Evolutionary conservation across 2,797 vertebrate species (phyloP).

Genomic region (Dipus sagitta): DNA sequence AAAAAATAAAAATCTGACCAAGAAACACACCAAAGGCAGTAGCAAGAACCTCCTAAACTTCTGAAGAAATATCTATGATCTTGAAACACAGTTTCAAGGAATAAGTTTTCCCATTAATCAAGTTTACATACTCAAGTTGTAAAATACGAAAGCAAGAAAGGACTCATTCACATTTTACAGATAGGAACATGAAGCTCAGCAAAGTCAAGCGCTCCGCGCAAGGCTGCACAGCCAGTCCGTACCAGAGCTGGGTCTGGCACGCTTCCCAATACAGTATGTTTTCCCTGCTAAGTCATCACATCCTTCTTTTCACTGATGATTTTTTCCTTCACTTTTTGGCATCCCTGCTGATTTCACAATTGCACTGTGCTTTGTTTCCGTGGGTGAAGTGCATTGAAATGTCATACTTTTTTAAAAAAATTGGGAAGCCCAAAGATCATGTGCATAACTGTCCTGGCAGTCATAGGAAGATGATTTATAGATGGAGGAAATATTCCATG

Average conservation of each 20-base stretch:
- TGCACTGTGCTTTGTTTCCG: slow-evolving; percentile 62
- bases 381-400: slow-evolving; percentile 63
- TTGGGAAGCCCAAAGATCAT: slow-evolving; percentile 85
- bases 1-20: slow-evolving; percentile 39
- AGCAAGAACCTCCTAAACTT: not conserved
- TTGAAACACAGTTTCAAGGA: slow-evolving; percentile 55
- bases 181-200: slow-evolving; percentile 6
- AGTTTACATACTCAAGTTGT: slow-evolving; percentile 24
- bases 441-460: slow-evolving; percentile 83
- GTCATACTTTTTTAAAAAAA: slow-evolving; percentile 70
- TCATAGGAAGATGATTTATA: slow-evolving; percentile 82
- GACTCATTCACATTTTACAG: not conserved
- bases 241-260: fast-evolving
- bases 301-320: slow-evolving; percentile 60
- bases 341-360: slow-evolving; percentile 55
- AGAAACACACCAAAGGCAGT: slow-evolving; percentile 11
- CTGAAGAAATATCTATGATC: slow-evolving; percentile 26
- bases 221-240: not conserved
- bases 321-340: slow-evolving; percentile 4
- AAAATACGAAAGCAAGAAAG: not conserved
- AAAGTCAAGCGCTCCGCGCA: not conserved
- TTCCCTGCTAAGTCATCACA: slow-evolving; percentile 62
- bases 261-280: not conserved
- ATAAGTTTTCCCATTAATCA: slow-evolving; percentile 3
- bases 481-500: slow-evolving; percentile 82